Percentiles rank a stretch among this genome's conserved stretches.
Conservation (phyloP, 2,888 invertebrate species). For the Ceriagrion tenellum region DNA sequence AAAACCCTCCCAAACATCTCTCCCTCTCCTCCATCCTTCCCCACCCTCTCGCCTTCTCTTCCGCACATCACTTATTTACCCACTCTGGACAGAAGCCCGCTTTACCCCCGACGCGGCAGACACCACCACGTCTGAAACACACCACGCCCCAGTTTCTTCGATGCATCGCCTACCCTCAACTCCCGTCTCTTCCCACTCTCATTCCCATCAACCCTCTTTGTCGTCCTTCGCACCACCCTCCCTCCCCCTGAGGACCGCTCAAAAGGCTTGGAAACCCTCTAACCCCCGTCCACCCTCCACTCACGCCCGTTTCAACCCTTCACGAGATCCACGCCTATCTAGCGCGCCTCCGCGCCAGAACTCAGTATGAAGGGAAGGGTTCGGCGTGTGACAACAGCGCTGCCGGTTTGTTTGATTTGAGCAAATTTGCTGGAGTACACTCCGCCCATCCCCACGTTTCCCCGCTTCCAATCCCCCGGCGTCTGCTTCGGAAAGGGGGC, state of each 20-base stretch:
- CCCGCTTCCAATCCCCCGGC: neutral
- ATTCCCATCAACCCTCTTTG: too few relatives aligned
- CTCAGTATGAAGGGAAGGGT: neutral
- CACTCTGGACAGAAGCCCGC: neutral
- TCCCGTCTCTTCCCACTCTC: neutral
- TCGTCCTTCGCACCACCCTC: neutral
- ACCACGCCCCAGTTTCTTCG: neutral
- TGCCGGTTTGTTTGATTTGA: neutral
- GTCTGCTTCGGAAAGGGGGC: neutral
- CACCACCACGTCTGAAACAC: neutral
- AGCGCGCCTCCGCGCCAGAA: too few relatives aligned
- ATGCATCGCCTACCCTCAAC: neutral
- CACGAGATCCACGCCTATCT: too few relatives aligned
- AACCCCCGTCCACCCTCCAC: neutral
- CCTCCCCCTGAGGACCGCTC: neutral
- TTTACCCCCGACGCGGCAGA: neutral
- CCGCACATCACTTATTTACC: constrained; percentile 8
- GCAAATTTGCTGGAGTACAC: neutral
- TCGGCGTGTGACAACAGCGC: neutral
- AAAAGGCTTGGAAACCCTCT: neutral
- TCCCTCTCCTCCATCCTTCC: neutral
- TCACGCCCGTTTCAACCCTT: neutral
- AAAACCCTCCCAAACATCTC: neutral
- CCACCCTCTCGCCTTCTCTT: neutral
- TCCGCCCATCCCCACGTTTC: neutral